Evolutionary conservation across 64 coral and sea anemone genomes (phyloP).

Genomic region (Pachyseris speciosa): DNA sequence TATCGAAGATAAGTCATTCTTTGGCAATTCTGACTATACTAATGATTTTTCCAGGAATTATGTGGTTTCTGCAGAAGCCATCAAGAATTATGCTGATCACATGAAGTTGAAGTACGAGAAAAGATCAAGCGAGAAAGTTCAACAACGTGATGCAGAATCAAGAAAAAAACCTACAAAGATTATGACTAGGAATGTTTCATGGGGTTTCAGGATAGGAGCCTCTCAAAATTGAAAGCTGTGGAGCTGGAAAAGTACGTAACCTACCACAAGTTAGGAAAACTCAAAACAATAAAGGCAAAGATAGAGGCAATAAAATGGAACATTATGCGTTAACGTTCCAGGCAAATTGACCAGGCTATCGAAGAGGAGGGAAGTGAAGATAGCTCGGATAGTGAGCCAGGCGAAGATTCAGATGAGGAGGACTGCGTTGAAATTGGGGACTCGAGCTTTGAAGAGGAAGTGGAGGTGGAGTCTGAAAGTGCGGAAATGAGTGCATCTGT

Average conservation of each 20-base stretch:
- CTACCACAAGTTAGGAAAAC: slow-evolving; percentile 13
- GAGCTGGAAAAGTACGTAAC: slow-evolving; percentile 50
- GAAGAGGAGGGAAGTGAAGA: slow-evolving; percentile 27
- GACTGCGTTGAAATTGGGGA: slow-evolving; percentile 42
- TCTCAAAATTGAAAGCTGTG: slow-evolving; percentile 35
- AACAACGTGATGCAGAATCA: too few species aligned
- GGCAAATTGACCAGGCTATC: slow-evolving; percentile 3
- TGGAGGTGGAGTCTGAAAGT: slow-evolving; percentile 28
- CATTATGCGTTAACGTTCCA: slow-evolving; percentile 21
- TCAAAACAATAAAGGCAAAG: slow-evolving; percentile 28
- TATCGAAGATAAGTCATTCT: slow-evolving; percentile 14
- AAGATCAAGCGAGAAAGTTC: background rate
- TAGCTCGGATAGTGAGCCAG: slow-evolving; percentile 27
- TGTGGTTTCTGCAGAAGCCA: slow-evolving; percentile 24
- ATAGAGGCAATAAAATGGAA: slow-evolving; percentile 23
- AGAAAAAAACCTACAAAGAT: too few species aligned
- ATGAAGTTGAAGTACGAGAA: slow-evolving; percentile 9
- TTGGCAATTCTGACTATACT: slow-evolving; percentile 24
- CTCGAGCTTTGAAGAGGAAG: slow-evolving; percentile 23
- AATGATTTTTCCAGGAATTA: slow-evolving; percentile 38
- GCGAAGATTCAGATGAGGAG: slow-evolving; percentile 41
- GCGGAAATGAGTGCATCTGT: slow-evolving; percentile 18
- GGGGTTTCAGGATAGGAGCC: slow-evolving; percentile 31
- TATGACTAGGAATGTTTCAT: slow-evolving; percentile 54
- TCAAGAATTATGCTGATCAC: slow-evolving; percentile 24